A percentile compares a stretch with the other conserved stretches of the same genome.
Conservation (phyloP, 1,140 invertebrate species). For the Aricia agestis region DNA sequence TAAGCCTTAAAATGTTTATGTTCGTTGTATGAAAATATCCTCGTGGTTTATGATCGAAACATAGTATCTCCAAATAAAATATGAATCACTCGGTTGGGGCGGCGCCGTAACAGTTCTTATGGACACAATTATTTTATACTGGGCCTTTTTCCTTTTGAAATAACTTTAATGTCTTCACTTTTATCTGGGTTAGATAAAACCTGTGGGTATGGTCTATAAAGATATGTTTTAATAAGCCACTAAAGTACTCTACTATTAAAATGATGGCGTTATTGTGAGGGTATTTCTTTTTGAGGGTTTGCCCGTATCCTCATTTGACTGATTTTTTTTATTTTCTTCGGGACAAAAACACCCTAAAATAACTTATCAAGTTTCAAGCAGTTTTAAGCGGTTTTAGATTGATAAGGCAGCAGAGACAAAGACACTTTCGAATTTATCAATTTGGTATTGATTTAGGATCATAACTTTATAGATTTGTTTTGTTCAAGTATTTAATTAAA, state of each 20-base stretch:
- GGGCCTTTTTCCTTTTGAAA: neutral
- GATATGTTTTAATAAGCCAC: neutral
- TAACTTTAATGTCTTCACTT: neutral
- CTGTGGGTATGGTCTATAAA: neutral
- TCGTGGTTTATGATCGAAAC: slow-evolving; percentile 17
- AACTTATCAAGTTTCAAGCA: too few relatives aligned
- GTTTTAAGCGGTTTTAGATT: too few relatives aligned
- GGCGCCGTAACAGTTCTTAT: neutral
- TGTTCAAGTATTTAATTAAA: too few relatives aligned
- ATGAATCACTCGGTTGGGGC: neutral
- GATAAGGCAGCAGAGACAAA: too few relatives aligned
- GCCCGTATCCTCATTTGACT: too few relatives aligned
- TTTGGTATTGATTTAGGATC: too few relatives aligned
- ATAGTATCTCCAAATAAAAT: slow-evolving; percentile 21
- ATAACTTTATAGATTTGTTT: too few relatives aligned
- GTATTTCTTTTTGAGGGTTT: neutral
- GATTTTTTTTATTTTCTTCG: too few relatives aligned
- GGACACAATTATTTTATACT: slow-evolving; percentile 17
- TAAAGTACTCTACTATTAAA: neutral
- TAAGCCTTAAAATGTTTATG: slow-evolving; percentile 21
- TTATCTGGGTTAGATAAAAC: neutral
- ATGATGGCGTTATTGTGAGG: neutral
- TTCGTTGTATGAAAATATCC: slow-evolving; percentile 20
- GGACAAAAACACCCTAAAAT: too few relatives aligned
- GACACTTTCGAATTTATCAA: too few relatives aligned